Evolutionary conservation across 2,888 invertebrate species (phyloP), one percentile per base, ranked within the genome.

Genomic region (Drosophila birchii): DNA sequence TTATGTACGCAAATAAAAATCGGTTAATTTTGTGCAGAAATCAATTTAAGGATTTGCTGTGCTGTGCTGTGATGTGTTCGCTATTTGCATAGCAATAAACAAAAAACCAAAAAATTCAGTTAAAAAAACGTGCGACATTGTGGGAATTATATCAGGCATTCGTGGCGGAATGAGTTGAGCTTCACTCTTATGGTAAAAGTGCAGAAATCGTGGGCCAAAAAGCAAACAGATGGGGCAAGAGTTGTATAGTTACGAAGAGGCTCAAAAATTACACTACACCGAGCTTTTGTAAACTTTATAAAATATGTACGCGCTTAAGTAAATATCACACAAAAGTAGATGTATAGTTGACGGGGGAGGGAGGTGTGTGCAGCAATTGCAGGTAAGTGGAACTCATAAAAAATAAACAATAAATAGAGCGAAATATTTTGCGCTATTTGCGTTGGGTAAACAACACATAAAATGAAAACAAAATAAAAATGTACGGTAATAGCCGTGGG

Each of bases 1-100:
- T 73, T 72, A 71, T 73, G 73, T 51, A 29, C 29, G 56, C 41
- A 62, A 56, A 56, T 75, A 80, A 86, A 83, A 83, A 80, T 83
- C 76, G 76, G 86, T 81, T 88, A 81, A 83, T 79, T 84, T 73
- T 88, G 71, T 83, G 81, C 81, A 74, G 76, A 86, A 85, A 88
- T 88, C 84, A 86, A 88, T 88, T 88, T 88, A 75, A 88, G 83
- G 83, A 78, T 76, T 87, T 63, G 47, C 66, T 57, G 66, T 61
- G 47, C 66, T 57, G 66, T 61, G 64, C 53, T 62, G 44, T 43
- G 67, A 54, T 45, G 43, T 57, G 66, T 78, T 41, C 49, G 56
- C 57, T 75, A 86, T 84, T 88, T 84, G 83, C 88, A 80, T 75
- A 71, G 72, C 77, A 86, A 80, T 77, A 71, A 78, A 49, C 54